Evolutionary conservation across 2,888 invertebrate species (phyloP), one percentile per base, ranked within the genome.

Genomic region (Drosophila stalkeri): DNA sequence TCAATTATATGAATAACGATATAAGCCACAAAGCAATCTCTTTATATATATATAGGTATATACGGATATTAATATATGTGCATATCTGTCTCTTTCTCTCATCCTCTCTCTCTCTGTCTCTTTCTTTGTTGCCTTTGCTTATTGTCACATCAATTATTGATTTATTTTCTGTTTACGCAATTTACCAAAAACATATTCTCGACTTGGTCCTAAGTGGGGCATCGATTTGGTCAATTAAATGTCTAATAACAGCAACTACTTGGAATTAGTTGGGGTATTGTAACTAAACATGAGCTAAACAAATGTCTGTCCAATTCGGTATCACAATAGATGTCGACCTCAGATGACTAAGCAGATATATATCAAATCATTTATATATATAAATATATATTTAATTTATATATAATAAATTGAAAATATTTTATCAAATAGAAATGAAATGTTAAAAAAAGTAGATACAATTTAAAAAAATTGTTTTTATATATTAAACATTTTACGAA

Each of bases 111-210:
- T 71, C 20, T 51, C n/a, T 49, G 20, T 44, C 11, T 23, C 46
- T 12, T 11, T 11, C 37, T 23, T 16, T 61, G 31, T 46, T 23
- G 23, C 7, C 3, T 11, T 35, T 14, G 14, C 7, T 37, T 27
- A 41, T 57, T 57, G 23, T 20, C 37, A 31, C 65, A 75, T 73
- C 67, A 69, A 72, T 72, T 85, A 81, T 81, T 78, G 72, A 83
- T 88, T 83, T 59, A 57, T 37, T 33, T 61, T 16, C 69, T 11
- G 44, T 31, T 55, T 56, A 56, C 46, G 63, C 55, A 56, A 75
- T 72, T n/a, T 27, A 52, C 31, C 43, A 16, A 64, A 47, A 56
- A 33, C 49, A 54, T 57, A 64, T 65, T 55, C 62, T 54, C 57
- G 60, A 18, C 49, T 51, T 11, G 18, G n/a, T 11, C 35, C 20